Percentiles rank a stretch among this genome's conserved stretches.
phyloP scores from a whole-genome alignment of 2,888 invertebrate species.

The Zootermopsis nevadensis region DNA sequence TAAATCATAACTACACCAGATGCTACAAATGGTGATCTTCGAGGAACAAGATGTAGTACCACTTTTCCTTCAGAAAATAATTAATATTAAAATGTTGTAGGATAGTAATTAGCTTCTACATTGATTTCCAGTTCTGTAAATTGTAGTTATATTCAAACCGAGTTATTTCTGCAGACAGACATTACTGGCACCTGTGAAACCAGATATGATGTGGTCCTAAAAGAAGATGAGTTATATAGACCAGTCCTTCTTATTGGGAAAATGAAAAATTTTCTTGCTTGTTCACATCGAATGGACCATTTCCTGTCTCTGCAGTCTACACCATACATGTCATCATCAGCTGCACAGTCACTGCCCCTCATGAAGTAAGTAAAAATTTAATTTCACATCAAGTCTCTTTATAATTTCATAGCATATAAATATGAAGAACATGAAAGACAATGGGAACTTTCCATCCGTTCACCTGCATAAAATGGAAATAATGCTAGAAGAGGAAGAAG shows the following conservation, averaged over 20 bases:
- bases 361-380: conserved; percentile 53
- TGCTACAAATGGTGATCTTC: no score
- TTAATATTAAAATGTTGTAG: no score
- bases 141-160: not conserved
- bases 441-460: no score
- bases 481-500: no score
- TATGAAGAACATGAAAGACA: not conserved
- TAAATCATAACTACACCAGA: no score
- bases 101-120: no score
- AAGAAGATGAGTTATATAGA: conserved; percentile 1
- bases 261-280: conserved; percentile 59
- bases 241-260: conserved; percentile 55
- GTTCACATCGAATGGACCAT: conserved; percentile 57
- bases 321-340: conserved; percentile 56
- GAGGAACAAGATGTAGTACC: no score
- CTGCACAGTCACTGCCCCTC: conserved; percentile 57
- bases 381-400: no score
- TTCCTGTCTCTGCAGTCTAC: conserved; percentile 57
- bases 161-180: conserved; percentile 57
- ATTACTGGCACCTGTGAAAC: conserved; percentile 60
- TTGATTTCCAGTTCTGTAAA: no score
- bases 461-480: no score
- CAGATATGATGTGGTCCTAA: conserved; percentile 56
- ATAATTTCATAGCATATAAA: not conserved
- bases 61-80: no score